Conservation (phyloP, 1,140 invertebrate species). For the Bombus turneri region DNA sequence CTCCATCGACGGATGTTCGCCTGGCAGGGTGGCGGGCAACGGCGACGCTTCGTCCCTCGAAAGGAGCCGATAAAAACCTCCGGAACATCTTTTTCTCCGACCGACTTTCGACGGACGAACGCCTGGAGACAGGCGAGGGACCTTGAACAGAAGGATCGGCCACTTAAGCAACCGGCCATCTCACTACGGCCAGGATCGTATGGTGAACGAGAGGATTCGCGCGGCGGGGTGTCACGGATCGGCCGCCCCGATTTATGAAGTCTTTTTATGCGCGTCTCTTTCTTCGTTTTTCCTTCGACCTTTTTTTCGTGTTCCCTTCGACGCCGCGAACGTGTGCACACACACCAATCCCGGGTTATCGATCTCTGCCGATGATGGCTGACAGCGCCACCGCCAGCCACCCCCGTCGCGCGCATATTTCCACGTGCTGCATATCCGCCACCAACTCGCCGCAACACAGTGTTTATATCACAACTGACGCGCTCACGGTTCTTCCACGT, state of each 20-base stretch:
- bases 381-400: conserved; percentile 59
- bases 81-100: conserved; percentile 75
- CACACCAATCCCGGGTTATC: conserved; percentile 61
- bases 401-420: conserved; percentile 44
- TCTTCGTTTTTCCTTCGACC: conserved; percentile 54
- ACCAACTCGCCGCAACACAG: not conserved
- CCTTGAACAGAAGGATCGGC: conserved; percentile 41
- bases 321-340: conserved; percentile 42
- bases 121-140: conserved; percentile 69
- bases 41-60: conserved; percentile 79
- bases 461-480: not conserved
- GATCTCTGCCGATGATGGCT: conserved; percentile 65
- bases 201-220: conserved; percentile 68
- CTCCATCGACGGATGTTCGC: conserved; percentile 68
- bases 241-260: conserved; percentile 57
- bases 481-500: not conserved
- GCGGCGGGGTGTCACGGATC: conserved; percentile 40
- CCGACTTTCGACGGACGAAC: conserved; percentile 68
- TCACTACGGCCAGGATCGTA: conserved; percentile 79
- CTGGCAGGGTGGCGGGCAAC: conserved; percentile 79
- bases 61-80: conserved; percentile 78
- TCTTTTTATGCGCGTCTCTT: conserved; percentile 58
- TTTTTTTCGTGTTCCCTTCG: conserved; percentile 47
- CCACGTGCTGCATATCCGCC: conserved; percentile 32
- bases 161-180: conserved; percentile 80